phyloP scores from a whole-genome alignment of 1,140 invertebrate genomes.

The Pteromalus puparum region DNA sequence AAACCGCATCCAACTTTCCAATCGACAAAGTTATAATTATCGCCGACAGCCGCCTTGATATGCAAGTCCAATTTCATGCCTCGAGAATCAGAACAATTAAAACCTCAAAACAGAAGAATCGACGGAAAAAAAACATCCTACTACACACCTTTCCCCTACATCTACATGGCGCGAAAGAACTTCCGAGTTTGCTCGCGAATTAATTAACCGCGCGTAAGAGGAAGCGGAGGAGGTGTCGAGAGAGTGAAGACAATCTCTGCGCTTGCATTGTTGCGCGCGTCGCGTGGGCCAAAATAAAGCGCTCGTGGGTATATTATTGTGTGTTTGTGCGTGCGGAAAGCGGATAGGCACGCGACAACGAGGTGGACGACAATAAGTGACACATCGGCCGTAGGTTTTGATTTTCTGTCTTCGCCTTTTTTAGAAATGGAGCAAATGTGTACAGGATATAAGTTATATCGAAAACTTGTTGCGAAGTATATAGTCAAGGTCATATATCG shows the following conservation, averaged over 20 bases:
- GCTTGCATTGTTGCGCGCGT: neutral
- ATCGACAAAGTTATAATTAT: neutral
- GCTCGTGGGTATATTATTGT: neutral
- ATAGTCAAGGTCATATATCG: too few species aligned
- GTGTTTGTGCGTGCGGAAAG: neutral
- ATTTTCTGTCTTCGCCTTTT: conserved; percentile 1
- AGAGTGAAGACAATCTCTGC: neutral
- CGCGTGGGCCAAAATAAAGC: neutral
- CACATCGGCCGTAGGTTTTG: neutral
- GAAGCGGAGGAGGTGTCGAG: neutral
- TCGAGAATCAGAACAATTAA: neutral
- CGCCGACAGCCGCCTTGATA: neutral
- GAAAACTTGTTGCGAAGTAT: neutral
- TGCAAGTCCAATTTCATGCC: neutral
- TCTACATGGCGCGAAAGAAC: neutral
- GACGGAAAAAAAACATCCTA: too few species aligned
- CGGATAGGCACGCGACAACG: neutral
- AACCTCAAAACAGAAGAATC: too few species aligned
- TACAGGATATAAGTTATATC: neutral
- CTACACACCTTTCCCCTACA: too few species aligned
- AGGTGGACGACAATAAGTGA: neutral
- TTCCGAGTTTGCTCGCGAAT: conserved; percentile 2
- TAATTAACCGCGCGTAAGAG: neutral
- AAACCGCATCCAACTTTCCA: neutral
- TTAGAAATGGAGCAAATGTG: neutral